Conservation (phyloP, 2,797 vertebrate genomes). For the Zenarchopterus dispar region DNA sequence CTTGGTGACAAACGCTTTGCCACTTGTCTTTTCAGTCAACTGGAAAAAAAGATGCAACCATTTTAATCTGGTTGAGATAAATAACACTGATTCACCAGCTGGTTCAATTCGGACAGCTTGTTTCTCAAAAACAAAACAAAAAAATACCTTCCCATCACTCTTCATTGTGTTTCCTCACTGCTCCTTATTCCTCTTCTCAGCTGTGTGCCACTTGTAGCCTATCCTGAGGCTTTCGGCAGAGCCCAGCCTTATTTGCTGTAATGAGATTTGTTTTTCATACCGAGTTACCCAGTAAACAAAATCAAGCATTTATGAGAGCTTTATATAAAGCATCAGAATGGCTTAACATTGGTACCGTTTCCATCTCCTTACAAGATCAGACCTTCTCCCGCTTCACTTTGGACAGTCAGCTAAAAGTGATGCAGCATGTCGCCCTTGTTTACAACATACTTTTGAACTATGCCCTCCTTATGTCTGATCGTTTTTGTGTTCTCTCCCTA, state of each 20-base stretch:
- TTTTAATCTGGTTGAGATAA: constrained; percentile 35
- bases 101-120: constrained; percentile 22
- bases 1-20: constrained; percentile 19
- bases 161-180: constrained; percentile 41
- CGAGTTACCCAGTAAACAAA: constrained; percentile 64
- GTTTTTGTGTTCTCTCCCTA: constrained; percentile 3
- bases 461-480: constrained; percentile 2
- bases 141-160: constrained; percentile 20
- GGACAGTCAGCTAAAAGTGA: constrained; percentile 46
- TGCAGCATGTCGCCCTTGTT: constrained; percentile 38
- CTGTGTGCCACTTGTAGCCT: constrained; percentile 38
- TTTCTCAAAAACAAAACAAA: constrained; percentile 10
- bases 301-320: constrained; percentile 75
- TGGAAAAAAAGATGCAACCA: constrained; percentile 20
- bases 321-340: constrained; percentile 59
- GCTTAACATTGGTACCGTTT: constrained; percentile 61
- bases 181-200: constrained; percentile 52
- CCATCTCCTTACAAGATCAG: constrained; percentile 40
- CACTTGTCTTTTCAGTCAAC: constrained; percentile 19
- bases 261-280: constrained; percentile 66
- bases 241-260: constrained; percentile 34
- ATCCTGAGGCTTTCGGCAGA: constrained; percentile 46
- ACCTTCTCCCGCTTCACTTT: constrained; percentile 34
- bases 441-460: constrained; percentile 55
- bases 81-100: constrained; percentile 9